These are phyloP conservation scores for Rotaria magnacalcarata DNA, from an alignment of 2,888 invertebrate species.

Conservation along the genomic window DNA sequence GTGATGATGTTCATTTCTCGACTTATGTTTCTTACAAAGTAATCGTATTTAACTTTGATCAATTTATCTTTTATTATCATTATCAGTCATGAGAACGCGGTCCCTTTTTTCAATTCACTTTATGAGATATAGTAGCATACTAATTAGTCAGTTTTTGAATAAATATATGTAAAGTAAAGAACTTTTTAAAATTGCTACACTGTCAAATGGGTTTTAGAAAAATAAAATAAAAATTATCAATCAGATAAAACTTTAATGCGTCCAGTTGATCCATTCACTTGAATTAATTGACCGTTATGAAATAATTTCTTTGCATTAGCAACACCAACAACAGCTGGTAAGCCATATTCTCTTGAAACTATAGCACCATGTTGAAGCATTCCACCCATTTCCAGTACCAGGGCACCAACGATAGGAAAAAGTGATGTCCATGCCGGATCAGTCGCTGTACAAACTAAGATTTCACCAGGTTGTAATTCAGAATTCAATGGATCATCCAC, in stretches of 20 bases:
- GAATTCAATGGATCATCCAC: constrained; percentile 29
- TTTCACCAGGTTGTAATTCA: constrained; percentile 14
- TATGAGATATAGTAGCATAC: too few species aligned
- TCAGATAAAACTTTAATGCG: constrained; percentile 24
- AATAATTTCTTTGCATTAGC: constrained; percentile 2
- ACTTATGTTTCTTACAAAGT: too few species aligned
- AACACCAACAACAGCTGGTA: constrained; percentile 31
- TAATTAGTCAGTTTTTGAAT: too few species aligned
- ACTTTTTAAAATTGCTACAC: too few species aligned
- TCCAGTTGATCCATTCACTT: constrained; percentile 17
- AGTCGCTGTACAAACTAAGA: constrained; percentile 21
- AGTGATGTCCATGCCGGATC: constrained; percentile 32
- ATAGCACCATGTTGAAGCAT: constrained; percentile 38
- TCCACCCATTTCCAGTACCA: constrained; percentile 32
- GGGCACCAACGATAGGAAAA: constrained; percentile 14
- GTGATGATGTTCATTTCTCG: too few species aligned
- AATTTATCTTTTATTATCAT: too few species aligned
- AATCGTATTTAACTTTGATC: too few species aligned
- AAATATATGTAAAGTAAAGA: too few species aligned
- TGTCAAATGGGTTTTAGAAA: too few species aligned
- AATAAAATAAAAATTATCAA: background rate
- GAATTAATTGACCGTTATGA: constrained; percentile 26
- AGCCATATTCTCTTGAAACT: constrained; percentile 34
- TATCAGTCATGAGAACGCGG: too few species aligned
- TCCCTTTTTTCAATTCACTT: too few species aligned